Evolutionary conservation across 2,888 invertebrate genomes (phyloP).

Genomic region (Ormia ochracea): DNA sequence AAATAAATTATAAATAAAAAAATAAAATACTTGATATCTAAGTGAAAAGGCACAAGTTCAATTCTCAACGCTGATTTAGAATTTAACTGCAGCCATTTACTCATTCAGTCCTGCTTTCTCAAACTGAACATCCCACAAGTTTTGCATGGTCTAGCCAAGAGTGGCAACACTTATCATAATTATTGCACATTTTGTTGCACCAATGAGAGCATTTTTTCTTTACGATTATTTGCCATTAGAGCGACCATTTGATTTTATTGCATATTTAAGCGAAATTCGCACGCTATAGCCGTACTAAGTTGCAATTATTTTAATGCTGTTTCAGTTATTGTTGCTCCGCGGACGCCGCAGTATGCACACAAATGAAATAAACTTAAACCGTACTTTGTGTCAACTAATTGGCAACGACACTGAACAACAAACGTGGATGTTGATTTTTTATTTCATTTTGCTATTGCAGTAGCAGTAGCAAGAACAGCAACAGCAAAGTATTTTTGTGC

Average conservation of each 20-base stretch:
- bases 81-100: too few species aligned
- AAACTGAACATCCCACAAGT: not conserved
- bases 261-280: conserved; percentile 52
- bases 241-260: conserved; percentile 33
- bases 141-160: too few species aligned
- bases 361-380: conserved; percentile 35
- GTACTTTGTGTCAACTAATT: conserved; percentile 74
- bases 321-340: not conserved
- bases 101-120: too few species aligned
- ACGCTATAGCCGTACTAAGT: conserved; percentile 46
- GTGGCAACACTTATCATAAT: conserved; percentile 17
- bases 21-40: too few species aligned
- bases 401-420: conserved; percentile 69
- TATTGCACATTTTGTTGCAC: not conserved
- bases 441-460: not conserved
- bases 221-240: conserved; percentile 32
- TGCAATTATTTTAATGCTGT: conserved; percentile 13
- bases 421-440: conserved; percentile 40
- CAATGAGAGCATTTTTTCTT: not conserved
- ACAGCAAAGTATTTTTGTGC: too few species aligned
- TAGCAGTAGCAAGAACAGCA: not conserved
- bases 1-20: too few species aligned
- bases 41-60: too few species aligned
- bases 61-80: too few species aligned
- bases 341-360: conserved; percentile 19